Conservation (phyloP, 2,797 vertebrate genomes). For the Champsocephalus gunnari region DNA sequence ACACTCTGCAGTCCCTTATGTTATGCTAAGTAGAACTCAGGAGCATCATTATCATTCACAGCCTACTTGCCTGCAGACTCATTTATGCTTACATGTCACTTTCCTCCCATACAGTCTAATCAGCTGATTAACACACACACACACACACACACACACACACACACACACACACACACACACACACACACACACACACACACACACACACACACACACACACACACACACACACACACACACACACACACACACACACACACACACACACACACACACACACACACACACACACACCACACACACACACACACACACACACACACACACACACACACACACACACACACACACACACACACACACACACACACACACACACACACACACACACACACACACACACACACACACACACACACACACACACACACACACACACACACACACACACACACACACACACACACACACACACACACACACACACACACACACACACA, state of each 20-base stretch:
- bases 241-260: too few relatives aligned
- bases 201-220: too few relatives aligned
- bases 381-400: too few relatives aligned
- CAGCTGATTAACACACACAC: slow-evolving; percentile 76
- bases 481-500: slow-evolving; percentile 9
- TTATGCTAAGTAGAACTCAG: slow-evolving; percentile 84
- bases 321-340: neutral
- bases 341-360: too few relatives aligned
- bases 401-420: too few relatives aligned
- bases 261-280: slow-evolving; percentile 32
- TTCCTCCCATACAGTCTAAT: slow-evolving; percentile 78
- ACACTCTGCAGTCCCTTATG: slow-evolving; percentile 76
- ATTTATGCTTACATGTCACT: slow-evolving; percentile 84
- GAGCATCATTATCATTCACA: slow-evolving; percentile 83
- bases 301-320: slow-evolving; percentile 54
- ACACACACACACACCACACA: slow-evolving; percentile 18
- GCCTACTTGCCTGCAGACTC: slow-evolving; percentile 80
- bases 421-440: too few relatives aligned
- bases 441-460: slow-evolving; percentile 43
- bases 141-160: slow-evolving; percentile 14
- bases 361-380: too few relatives aligned
- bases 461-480: slow-evolving; percentile 20
- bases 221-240: too few relatives aligned
- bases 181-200: too few relatives aligned
- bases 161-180: too few relatives aligned